Percentiles rank a stretch among this genome's conserved stretches.
Conservation (phyloP, 2,113 vertebrate species). For the Nyctibius bracteatus region DNA sequence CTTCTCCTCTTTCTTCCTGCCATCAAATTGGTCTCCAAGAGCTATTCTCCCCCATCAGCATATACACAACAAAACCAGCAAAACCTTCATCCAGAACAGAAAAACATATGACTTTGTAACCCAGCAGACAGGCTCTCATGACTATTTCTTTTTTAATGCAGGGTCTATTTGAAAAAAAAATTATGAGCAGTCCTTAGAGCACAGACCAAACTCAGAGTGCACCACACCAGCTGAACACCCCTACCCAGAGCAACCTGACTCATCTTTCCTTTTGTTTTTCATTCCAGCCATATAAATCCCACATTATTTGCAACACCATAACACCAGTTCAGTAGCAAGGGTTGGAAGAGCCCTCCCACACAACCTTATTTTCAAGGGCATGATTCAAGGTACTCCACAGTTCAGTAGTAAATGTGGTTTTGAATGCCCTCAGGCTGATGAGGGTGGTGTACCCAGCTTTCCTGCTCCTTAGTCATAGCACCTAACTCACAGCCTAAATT, state of each 20-base stretch:
- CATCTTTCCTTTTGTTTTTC: background rate
- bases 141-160: background rate
- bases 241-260: background rate
- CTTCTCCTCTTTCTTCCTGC: background rate
- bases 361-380: background rate
- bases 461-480: background rate
- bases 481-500: background rate
- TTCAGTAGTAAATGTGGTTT: background rate
- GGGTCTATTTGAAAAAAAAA: background rate
- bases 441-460: background rate
- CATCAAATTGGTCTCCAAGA: background rate
- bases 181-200: background rate
- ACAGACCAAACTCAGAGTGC: background rate
- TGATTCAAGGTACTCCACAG: background rate
- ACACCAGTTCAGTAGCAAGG: background rate
- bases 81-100: background rate
- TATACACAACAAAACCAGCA: background rate
- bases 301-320: background rate
- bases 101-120: background rate
- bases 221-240: background rate
- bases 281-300: background rate
- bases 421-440: background rate
- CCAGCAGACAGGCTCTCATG: background rate
- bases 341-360: background rate
- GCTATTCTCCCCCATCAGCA: background rate